Conservation (phyloP, 2,797 vertebrate species). For the Myripristis jacobus region DNA sequence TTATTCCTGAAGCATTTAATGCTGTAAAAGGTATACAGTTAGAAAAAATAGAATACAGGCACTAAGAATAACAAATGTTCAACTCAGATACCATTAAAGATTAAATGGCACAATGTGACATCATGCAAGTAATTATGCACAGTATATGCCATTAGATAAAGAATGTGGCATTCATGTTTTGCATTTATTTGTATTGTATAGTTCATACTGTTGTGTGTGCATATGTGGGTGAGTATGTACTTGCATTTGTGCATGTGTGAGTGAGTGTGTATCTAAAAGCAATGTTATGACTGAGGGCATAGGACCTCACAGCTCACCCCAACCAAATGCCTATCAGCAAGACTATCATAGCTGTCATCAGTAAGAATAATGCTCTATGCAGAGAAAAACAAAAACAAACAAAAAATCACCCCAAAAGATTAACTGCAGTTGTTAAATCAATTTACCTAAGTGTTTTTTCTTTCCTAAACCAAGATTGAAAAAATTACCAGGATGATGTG, state of each 20-base stretch:
- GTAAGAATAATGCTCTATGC: background rate
- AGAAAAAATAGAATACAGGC: too few relatives aligned
- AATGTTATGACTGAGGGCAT: background rate
- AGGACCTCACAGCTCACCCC: background rate
- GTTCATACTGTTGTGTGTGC: background rate
- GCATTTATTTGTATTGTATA: background rate
- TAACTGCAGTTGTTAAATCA: conserved; percentile 7
- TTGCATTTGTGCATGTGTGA: conserved; percentile 16
- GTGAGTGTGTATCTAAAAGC: conserved; percentile 15
- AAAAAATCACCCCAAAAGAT: background rate
- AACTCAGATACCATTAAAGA: background rate
- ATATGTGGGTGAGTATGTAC: conserved; percentile 23
- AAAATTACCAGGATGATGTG: background rate
- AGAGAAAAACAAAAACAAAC: background rate
- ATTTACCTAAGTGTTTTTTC: background rate
- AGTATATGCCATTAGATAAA: background rate
- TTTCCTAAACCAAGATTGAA: conserved; percentile 2
- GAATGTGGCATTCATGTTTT: background rate
- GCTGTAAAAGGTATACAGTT: too few relatives aligned
- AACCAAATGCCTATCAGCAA: conserved; percentile 6
- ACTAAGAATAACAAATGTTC: background rate
- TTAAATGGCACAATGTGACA: background rate
- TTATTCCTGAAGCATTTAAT: too few relatives aligned
- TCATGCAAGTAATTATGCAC: background rate
- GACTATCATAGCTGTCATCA: background rate